Percentiles rank a stretch among this genome's conserved stretches.
These are phyloP conservation scores for Oxycera nigricornis DNA, from an alignment of 2,888 invertebrate genomes.

Conservation along the genomic window DNA sequence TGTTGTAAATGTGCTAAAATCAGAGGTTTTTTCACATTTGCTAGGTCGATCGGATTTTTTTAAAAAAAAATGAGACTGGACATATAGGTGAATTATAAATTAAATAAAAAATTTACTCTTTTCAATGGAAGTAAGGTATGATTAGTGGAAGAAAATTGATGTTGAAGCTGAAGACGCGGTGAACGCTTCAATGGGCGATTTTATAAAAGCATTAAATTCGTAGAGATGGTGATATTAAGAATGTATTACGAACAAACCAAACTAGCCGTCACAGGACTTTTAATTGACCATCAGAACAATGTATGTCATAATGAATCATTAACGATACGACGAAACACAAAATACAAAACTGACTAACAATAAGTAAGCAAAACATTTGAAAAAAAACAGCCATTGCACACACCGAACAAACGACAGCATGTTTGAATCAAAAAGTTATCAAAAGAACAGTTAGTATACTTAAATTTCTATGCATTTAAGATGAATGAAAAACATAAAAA, in stretches of 20 bases:
- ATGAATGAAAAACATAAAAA: not conserved
- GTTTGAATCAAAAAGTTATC: constrained; percentile 11
- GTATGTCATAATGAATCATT: not conserved
- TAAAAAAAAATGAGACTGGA: constrained; percentile 38
- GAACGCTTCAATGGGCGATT: not conserved
- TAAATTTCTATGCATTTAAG: constrained; percentile 30
- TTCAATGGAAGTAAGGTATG: not conserved
- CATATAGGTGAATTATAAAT: constrained; percentile 23
- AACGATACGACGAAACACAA: constrained; percentile 33
- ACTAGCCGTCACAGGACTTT: not conserved
- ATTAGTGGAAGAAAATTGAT: not conserved
- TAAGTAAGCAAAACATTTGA: not conserved
- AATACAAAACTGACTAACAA: constrained; percentile 19
- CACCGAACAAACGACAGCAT: not conserved
- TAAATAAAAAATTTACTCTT: not conserved
- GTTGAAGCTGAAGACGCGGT: no score
- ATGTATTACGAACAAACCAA: not conserved
- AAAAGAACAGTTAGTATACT: constrained; percentile 11
- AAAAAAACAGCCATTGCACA: constrained; percentile 9
- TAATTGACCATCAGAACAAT: not conserved
- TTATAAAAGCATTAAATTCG: constrained; percentile 22
- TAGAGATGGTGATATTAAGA: constrained; percentile 18
- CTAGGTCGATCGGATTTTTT: not conserved
- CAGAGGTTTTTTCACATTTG: not conserved
- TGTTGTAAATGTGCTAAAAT: not conserved